Evolutionary conservation across 2,797 vertebrate species (phyloP).

Genomic region (Hybognathus amarus): DNA sequence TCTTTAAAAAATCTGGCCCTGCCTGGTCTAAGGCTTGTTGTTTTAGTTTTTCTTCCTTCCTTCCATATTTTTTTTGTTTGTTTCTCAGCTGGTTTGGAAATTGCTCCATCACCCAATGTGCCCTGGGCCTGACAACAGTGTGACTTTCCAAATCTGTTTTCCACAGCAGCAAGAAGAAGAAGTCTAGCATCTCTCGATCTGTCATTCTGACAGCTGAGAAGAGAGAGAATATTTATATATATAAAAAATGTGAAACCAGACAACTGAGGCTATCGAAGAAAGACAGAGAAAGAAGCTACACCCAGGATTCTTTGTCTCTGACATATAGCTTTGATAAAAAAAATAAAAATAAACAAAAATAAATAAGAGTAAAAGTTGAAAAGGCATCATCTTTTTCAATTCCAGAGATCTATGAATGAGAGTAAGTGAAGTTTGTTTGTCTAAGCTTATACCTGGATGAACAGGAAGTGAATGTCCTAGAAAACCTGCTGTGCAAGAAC

Average conservation of each 20-base stretch:
- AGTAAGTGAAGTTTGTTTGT: not conserved
- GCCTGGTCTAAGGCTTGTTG: no score
- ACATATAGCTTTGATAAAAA: slow-evolving; percentile 7
- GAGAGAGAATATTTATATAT: slow-evolving; percentile 51
- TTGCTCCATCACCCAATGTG: slow-evolving; percentile 37
- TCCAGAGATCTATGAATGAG: slow-evolving; percentile 14
- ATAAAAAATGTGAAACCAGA: slow-evolving; percentile 13
- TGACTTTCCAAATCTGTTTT: slow-evolving; percentile 75
- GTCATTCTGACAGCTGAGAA: slow-evolving; percentile 73
- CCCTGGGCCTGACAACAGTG: slow-evolving; percentile 60
- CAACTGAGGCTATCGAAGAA: slow-evolving; percentile 47
- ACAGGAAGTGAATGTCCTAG: not conserved
- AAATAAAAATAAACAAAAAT: not conserved
- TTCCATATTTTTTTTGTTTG: not conserved
- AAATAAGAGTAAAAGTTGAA: slow-evolving; percentile 12
- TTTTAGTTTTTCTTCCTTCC: no score
- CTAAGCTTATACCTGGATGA: no score
- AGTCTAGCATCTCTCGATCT: slow-evolving; percentile 67
- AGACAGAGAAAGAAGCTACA: slow-evolving; percentile 17
- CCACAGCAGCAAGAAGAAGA: slow-evolving; percentile 64
- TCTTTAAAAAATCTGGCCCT: not conserved
- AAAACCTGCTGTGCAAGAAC: slow-evolving; percentile 16
- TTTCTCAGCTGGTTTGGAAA: no score
- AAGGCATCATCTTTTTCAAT: slow-evolving; percentile 39
- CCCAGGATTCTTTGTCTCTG: slow-evolving; percentile 21